phyloP scores from a whole-genome alignment of 1,140 invertebrate genomes.

The Trichomalopsis sarcophagae region DNA sequence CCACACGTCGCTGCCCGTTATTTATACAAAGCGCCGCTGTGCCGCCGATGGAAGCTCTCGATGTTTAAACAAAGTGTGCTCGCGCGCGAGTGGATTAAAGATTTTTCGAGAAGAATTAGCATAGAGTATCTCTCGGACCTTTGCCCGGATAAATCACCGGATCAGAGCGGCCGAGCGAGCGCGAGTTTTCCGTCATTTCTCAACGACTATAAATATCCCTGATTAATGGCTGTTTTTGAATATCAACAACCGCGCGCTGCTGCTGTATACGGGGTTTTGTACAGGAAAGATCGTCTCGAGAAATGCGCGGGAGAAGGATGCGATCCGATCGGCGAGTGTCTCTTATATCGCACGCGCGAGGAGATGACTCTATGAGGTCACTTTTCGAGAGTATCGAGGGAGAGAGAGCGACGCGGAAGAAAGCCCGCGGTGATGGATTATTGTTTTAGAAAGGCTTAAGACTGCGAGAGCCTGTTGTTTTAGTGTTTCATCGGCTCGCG shows the following conservation, averaged over 20 bases:
- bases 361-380: not conserved
- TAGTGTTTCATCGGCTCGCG: not conserved
- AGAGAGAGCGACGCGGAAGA: not conserved
- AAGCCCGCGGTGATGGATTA: not conserved
- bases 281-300: constrained; percentile 14
- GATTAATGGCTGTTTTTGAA: constrained; percentile 51
- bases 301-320: not conserved
- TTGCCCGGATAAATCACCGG: constrained; percentile 48
- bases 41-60: not conserved
- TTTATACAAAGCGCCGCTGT: constrained; percentile 41
- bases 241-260: constrained; percentile 44
- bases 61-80: constrained; percentile 40
- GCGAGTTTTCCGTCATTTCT: constrained; percentile 44
- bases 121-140: constrained; percentile 14
- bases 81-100: constrained; percentile 11
- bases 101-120: constrained; percentile 38
- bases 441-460: constrained; percentile 18
- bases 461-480: not conserved
- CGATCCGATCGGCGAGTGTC: not conserved
- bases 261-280: constrained; percentile 23
- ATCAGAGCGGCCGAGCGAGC: constrained; percentile 12
- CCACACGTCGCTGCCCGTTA: constrained; percentile 29
- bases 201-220: constrained; percentile 49
- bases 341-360: not conserved
- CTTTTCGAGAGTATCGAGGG: not conserved